Evolutionary conservation across 1,140 invertebrate genomes (phyloP).

Genomic region (Apis cerana): DNA sequence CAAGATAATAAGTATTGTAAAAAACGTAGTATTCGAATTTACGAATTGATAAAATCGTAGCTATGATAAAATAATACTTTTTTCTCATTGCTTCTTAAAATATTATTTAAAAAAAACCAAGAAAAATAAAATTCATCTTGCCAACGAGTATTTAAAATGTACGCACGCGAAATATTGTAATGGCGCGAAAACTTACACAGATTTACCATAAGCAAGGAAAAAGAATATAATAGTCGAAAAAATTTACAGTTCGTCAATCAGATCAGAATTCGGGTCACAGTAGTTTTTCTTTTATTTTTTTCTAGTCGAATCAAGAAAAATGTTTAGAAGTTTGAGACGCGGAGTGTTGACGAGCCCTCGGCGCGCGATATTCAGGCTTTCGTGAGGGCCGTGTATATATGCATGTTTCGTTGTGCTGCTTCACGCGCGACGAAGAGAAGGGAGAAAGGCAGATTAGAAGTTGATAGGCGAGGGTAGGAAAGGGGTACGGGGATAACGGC

Average conservation of each 20-base stretch:
- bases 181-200: not conserved
- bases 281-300: not conserved
- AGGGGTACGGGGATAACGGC: conserved; percentile 31
- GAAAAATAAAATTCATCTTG: not conserved
- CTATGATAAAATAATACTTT: not conserved
- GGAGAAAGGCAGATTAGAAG: conserved; percentile 58
- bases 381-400: not conserved
- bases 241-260: conserved; percentile 7
- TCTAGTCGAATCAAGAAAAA: too few species aligned
- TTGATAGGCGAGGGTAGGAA: conserved; percentile 33
- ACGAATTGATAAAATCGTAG: not conserved
- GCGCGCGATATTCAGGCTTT: conserved; percentile 8
- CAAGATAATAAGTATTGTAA: conserved; percentile 33
- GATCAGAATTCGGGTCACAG: not conserved
- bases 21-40: conserved; percentile 5
- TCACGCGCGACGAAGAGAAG: conserved; percentile 10
- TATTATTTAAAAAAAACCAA: not conserved
- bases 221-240: not conserved
- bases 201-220: not conserved
- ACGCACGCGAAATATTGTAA: too few species aligned
- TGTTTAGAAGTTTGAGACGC: not conserved
- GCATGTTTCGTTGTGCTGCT: not conserved
- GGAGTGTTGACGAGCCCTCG: too few species aligned
- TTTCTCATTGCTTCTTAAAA: not conserved
- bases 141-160: too few species aligned